Evolutionary conservation across 2,888 invertebrate species (phyloP).

Genomic region (Gastracanthus pulcherrimus): DNA sequence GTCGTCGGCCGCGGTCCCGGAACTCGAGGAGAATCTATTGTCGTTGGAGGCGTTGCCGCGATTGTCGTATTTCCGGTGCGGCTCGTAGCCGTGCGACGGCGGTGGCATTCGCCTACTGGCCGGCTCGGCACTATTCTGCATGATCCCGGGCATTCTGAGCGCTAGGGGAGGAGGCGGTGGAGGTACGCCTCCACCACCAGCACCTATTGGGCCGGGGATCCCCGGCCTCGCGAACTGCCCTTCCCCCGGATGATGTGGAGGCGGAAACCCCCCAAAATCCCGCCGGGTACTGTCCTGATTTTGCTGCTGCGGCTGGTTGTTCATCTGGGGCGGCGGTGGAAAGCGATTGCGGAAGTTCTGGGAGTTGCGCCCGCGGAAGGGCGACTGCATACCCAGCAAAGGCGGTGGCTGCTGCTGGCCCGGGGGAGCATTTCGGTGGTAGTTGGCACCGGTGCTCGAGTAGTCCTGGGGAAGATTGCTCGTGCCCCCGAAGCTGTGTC

Average conservation of each 20-base stretch:
- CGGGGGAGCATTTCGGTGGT: constrained; percentile 68
- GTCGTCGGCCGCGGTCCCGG: constrained; percentile 69
- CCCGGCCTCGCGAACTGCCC: constrained; percentile 40
- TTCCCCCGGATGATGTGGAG: constrained; percentile 6
- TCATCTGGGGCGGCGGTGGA: constrained; percentile 40
- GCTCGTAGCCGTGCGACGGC: too few relatives aligned
- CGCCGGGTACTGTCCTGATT: constrained; percentile 30
- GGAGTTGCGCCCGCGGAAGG: constrained; percentile 71
- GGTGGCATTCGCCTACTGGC: too few relatives aligned
- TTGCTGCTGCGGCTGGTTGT: constrained; percentile 32
- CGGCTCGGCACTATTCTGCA: constrained; percentile 13
- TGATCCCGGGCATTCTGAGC: constrained; percentile 22
- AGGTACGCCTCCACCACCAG: constrained; percentile 20
- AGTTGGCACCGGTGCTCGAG: constrained; percentile 68
- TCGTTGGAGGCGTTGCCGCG: constrained; percentile 1
- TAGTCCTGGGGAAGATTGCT: constrained; percentile 64
- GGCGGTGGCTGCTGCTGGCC: constrained; percentile 65
- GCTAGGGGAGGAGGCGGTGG: constrained; percentile 52
- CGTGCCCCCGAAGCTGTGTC: constrained; percentile 71
- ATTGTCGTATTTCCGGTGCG: neutral
- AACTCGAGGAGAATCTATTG: neutral
- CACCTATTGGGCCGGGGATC: constrained; percentile 5
- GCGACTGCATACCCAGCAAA: constrained; percentile 58
- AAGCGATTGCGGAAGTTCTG: constrained; percentile 68
- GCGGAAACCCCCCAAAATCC: neutral